These are phyloP conservation scores for Orthosia gracilis DNA, from an alignment of 2,888 invertebrate genomes.

Conservation along the genomic window DNA sequence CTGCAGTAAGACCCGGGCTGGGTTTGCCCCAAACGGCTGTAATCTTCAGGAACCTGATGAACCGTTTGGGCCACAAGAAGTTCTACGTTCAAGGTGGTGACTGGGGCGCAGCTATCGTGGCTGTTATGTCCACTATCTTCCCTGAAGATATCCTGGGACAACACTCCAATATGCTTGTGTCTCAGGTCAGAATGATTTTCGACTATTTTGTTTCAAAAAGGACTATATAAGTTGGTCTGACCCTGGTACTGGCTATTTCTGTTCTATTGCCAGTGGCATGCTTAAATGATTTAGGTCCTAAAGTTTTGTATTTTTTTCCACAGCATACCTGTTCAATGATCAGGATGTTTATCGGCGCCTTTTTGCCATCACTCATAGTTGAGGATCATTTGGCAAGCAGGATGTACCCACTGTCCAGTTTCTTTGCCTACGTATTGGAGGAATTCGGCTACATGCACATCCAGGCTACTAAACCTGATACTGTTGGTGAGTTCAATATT, in stretches of 20 bases:
- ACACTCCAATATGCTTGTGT: conserved; percentile 75
- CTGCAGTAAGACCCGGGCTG: conserved; percentile 92
- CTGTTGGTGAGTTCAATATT: conserved; percentile 92
- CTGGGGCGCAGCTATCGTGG: conserved; percentile 94
- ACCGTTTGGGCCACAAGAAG: conserved; percentile 92
- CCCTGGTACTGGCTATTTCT: neutral
- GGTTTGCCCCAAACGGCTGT: conserved; percentile 89
- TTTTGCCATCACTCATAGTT: conserved; percentile 89
- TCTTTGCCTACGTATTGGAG: conserved; percentile 73
- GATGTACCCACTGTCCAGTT: conserved; percentile 86
- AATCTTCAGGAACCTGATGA: conserved; percentile 93
- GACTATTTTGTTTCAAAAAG: neutral
- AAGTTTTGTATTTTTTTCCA: neutral
- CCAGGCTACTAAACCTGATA: conserved; percentile 97
- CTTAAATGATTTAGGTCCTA: neutral
- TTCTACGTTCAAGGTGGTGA: conserved; percentile 95
- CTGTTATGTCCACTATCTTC: conserved; percentile 90
- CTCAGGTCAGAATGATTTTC: conserved; percentile 64
- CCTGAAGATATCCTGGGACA: conserved; percentile 88
- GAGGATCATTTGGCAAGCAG: conserved; percentile 85
- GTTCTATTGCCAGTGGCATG: neutral
- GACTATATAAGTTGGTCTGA: too few species aligned
- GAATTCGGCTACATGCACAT: conserved; percentile 92
- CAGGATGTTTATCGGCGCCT: conserved; percentile 81
- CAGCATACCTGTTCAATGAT: conserved; percentile 72